Evolutionary conservation across 1,140 invertebrate species (phyloP).

Genomic region (Lineus longissimus): DNA sequence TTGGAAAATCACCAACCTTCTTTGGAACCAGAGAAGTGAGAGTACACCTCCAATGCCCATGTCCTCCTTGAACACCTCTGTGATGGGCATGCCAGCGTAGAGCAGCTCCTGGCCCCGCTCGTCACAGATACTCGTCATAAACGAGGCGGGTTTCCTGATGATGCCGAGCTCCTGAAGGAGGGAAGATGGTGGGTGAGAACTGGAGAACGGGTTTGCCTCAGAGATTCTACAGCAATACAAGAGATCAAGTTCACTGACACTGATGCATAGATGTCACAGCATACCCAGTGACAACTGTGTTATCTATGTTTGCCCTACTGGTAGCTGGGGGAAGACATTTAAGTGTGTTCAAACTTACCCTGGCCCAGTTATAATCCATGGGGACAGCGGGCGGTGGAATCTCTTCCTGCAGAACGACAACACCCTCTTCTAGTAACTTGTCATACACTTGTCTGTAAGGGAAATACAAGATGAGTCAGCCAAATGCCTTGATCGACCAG

Average conservation of each 20-base stretch:
- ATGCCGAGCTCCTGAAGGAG: slow-evolving; percentile 81
- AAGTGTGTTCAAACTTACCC: no score
- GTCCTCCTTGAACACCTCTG: slow-evolving; percentile 72
- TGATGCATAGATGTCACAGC: no score
- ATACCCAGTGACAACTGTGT: no score
- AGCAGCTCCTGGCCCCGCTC: slow-evolving; percentile 96
- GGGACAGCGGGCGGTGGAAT: slow-evolving; percentile 96
- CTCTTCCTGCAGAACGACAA: slow-evolving; percentile 83
- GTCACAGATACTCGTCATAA: slow-evolving; percentile 99
- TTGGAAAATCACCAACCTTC: slow-evolving; percentile 54
- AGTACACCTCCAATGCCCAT: slow-evolving; percentile 97
- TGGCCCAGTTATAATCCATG: slow-evolving; percentile 99
- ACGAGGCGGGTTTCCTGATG: slow-evolving; percentile 97
- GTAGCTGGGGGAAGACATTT: no score
- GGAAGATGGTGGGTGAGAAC: slow-evolving; percentile 12
- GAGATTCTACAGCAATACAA: no score
- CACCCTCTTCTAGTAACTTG: slow-evolving; percentile 74
- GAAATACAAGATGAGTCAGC: not conserved
- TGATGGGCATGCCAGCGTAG: slow-evolving; percentile 98
- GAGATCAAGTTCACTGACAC: no score
- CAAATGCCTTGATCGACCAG: no score
- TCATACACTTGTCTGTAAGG: slow-evolving; percentile 68
- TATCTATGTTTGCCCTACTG: no score
- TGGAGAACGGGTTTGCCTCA: no score
- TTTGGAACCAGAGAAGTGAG: slow-evolving; percentile 96